Base-by-base conservation (phyloP, 2,113 vertebrate species). In the Nesogale talazaci region DNA sequence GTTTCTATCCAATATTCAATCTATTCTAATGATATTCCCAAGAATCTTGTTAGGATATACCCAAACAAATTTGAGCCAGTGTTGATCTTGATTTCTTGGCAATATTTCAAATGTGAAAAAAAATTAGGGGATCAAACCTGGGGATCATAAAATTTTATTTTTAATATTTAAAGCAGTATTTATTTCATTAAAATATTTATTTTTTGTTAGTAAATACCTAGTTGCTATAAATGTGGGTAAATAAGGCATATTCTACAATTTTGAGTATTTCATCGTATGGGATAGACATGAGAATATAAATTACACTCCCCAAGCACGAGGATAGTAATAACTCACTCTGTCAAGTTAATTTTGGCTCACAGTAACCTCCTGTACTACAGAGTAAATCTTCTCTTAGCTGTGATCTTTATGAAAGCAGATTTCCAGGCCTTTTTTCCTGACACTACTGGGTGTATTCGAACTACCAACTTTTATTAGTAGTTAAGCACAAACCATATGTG, bases 1-100 rank as follows among this genome's bases (percentile, higher is more conserved):
- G 46, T 94, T 95, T 83, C 16, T 83, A 72, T 56, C 2, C 14
- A 17, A 52, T 87, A 40, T 78, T 92, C 91, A 20, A 65, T 65
- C 36, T 75, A 15, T 29, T 83, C 0, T 42, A n/a, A 84, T 83
- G 38, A 52, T 40, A 31, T 12, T 57, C 34, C 11, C 17, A 42
- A 27, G 52, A 56, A 61, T 76, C 52, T 76, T 86, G 34, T 61
- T 46, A 38, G 23, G 84, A 76, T 34, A 86, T 17, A 29, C 25
- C 0, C 76, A 65, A 61, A 56, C 3, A 84, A 25, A 78, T 87
- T 81, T 91, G 59, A 40, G 31, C 81, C 7, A 31, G 11, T 67
- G 42, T 59, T n/a, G 46, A 63, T 23, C 27, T 42, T 36, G 27
- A 70, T 76, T 85, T 82, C 69, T 89, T 52, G 29, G 52, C 46